phyloP scores from a whole-genome alignment of 2,888 invertebrate genomes.

The Xanthorhoe designata region DNA sequence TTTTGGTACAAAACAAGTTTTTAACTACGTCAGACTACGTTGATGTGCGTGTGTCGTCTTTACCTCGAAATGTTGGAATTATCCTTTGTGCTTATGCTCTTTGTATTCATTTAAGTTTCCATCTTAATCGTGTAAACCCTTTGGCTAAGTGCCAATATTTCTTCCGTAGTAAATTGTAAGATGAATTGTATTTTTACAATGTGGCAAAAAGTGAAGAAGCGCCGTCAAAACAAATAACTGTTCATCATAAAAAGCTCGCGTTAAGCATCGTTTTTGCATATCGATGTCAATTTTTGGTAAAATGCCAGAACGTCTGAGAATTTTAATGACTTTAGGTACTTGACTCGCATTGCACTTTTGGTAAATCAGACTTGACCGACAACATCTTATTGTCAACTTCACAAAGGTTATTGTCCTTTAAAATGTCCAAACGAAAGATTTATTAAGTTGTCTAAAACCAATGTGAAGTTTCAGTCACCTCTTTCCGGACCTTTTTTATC shows the following conservation, averaged over 20 bases:
- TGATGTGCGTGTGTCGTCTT: slow-evolving; percentile 19
- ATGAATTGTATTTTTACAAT: slow-evolving; percentile 17
- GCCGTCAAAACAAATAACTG: slow-evolving; percentile 27
- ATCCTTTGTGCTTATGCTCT: slow-evolving; percentile 40
- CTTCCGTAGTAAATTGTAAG: slow-evolving; percentile 16
- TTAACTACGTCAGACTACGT: slow-evolving; percentile 28
- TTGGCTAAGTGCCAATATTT: slow-evolving; percentile 27
- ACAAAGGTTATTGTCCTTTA: slow-evolving; percentile 10
- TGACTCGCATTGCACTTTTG: slow-evolving; percentile 37
- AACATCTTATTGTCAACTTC: slow-evolving; percentile 1
- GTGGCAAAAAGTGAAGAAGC: slow-evolving; percentile 15
- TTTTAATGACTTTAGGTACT: slow-evolving; percentile 54
- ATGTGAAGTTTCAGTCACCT: slow-evolving; percentile 3
- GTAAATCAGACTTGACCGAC: slow-evolving; percentile 18
- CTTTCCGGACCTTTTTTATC: slow-evolving; percentile 15
- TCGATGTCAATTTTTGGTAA: slow-evolving; percentile 54
- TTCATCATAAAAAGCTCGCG: slow-evolving; percentile 35
- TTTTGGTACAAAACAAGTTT: slow-evolving; percentile 35
- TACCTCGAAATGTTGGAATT: slow-evolving; percentile 26
- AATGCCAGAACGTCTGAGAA: slow-evolving; percentile 63
- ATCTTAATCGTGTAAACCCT: slow-evolving; percentile 13
- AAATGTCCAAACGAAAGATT: not conserved
- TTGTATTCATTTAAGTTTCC: slow-evolving; percentile 34
- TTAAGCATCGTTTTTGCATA: slow-evolving; percentile 38
- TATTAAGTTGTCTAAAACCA: not conserved